These are phyloP conservation scores for Conus betulinus DNA, from an alignment of 1,140 invertebrate species.

Conservation along the genomic window DNA sequence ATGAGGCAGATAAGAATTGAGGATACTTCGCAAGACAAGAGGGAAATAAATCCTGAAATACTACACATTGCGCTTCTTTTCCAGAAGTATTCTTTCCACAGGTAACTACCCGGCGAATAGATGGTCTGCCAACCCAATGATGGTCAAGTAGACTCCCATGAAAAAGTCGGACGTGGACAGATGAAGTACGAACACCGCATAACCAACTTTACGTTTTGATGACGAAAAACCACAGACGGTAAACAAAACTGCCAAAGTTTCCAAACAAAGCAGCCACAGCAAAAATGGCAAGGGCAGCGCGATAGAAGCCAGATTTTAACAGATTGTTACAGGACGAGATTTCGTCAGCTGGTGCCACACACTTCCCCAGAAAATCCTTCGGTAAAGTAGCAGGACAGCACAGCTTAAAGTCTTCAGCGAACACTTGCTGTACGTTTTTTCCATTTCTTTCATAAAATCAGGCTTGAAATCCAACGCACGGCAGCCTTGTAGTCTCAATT, in stretches of 20 bases:
- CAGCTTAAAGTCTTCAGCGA: too few relatives aligned
- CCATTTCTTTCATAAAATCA: slow-evolving; percentile 36
- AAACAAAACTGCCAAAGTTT: slow-evolving; percentile 43
- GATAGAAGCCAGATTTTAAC: too few relatives aligned
- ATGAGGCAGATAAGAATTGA: too few relatives aligned
- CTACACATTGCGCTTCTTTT: slow-evolving; percentile 25
- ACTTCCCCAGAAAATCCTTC: slow-evolving; percentile 7
- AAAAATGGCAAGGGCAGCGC: slow-evolving; percentile 40
- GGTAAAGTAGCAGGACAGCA: slow-evolving; percentile 14
- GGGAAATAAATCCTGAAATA: too few relatives aligned
- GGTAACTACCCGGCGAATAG: slow-evolving; percentile 48
- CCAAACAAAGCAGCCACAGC: slow-evolving; percentile 47
- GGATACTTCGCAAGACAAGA: too few relatives aligned
- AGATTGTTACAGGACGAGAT: background rate
- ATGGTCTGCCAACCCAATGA: background rate
- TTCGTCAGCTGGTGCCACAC: slow-evolving; percentile 39
- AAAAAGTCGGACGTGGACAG: slow-evolving; percentile 25
- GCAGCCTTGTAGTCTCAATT: background rate
- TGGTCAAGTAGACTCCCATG: slow-evolving; percentile 39
- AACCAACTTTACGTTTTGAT: slow-evolving; percentile 9
- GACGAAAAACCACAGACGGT: background rate
- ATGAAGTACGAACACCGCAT: slow-evolving; percentile 50
- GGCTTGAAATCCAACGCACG: background rate
- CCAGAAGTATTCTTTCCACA: slow-evolving; percentile 31
- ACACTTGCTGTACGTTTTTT: background rate